Evolutionary conservation across 2,888 invertebrate genomes (phyloP), one percentile per base, ranked within the genome.

Genomic region (Nudaria mundana): DNA sequence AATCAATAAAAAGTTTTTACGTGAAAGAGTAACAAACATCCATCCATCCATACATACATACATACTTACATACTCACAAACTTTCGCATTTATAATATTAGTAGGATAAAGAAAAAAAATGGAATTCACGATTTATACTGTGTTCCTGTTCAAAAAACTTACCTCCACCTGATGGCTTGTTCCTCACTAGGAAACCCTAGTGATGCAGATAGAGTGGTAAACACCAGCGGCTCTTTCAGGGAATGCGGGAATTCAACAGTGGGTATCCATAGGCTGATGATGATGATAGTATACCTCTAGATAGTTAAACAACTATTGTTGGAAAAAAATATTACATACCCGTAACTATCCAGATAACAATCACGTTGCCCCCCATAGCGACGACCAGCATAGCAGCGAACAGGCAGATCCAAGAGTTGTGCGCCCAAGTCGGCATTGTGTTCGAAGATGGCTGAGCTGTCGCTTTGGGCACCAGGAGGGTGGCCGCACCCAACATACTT

Each of bases 271-370:
- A 20, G 7, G 20, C 5, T 20, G 7, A 20, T 20, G 2, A 20
- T 2, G 7, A 2, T 20, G 7, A 3, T 3, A 7, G 7, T 20
- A 20, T 20, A 20, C 7, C 4, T 12, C 2, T 6, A 6, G 7
- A 11, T 11, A 7, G 7, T 11, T 1, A n/a, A n/a, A 1, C 3
- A n/a, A 25, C 6, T 3, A 25, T 6, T 6, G 24, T 1, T 11
- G n/a, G n/a, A n/a, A n/a, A 11, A 3, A n/a, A 0, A 26, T 25
- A 10, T 2, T 26, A 5, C 48, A 90, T 78, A 94, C 95, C 95
- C 60, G 93, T 91, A 6, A 98, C 96, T 61, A 98, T 97, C 98
- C 97, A 98, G 59, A 97, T 95, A 33, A 98, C 97, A 47, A 97
- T 95, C 26, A 94, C 91, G 68, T 98, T 98, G 13, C 98, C 98